Conservation (phyloP, 2,888 invertebrate genomes). For the Copidosoma aretas region DNA sequence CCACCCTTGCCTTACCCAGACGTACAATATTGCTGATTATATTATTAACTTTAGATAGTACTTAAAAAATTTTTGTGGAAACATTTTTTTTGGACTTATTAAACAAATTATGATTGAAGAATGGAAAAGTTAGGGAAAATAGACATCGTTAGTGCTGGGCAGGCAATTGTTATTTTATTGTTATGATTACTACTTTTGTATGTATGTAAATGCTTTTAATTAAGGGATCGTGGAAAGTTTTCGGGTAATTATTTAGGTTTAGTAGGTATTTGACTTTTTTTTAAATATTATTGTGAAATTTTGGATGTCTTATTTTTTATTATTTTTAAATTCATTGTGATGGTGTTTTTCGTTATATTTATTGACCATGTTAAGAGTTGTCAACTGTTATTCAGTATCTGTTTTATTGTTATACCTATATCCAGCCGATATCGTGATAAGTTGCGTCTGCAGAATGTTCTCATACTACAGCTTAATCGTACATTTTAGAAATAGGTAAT, state of each 20-base stretch:
- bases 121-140: neutral
- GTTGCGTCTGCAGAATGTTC: no score
- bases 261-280: neutral
- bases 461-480: no score
- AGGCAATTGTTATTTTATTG: no score
- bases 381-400: no score
- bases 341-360: no score
- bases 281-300: neutral
- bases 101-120: neutral
- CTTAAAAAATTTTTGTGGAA: neutral
- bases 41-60: neutral
- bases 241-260: neutral
- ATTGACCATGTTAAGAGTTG: no score
- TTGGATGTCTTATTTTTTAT: no score
- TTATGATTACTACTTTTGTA: neutral
- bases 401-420: no score
- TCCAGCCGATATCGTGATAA: no score
- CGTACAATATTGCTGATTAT: neutral
- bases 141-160: neutral
- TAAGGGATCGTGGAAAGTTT: neutral
- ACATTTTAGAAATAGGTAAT: no score
- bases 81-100: neutral
- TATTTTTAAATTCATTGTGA: no score
- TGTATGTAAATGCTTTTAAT: neutral
- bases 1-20: neutral